phyloP scores from a whole-genome alignment of 1,140 invertebrate genomes.

The Eumeta japonica region DNA sequence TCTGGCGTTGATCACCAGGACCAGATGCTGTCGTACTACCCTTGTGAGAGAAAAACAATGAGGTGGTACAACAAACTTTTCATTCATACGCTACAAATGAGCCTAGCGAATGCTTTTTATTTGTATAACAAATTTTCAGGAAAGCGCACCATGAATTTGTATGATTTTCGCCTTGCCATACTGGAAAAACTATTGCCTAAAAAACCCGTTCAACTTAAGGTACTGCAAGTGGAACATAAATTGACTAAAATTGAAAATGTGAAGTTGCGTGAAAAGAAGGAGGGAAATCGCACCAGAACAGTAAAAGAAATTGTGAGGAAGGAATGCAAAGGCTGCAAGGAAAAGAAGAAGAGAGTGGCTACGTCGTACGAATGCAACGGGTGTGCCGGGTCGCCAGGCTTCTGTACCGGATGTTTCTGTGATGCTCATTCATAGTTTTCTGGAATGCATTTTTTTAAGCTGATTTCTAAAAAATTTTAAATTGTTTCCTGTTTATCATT shows the following conservation, averaged over 20 bases:
- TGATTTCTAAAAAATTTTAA: too few species aligned
- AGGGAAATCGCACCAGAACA: background rate
- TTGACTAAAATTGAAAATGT: background rate
- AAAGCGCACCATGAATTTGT: too few species aligned
- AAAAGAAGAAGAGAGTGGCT: background rate
- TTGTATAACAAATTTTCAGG: too few species aligned
- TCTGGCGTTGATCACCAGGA: conserved; percentile 25
- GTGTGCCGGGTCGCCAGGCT: background rate
- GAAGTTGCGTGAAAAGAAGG: background rate
- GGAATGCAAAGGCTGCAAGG: background rate
- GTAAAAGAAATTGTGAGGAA: background rate
- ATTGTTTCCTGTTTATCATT: too few species aligned
- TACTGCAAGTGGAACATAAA: too few species aligned
- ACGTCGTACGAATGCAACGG: background rate
- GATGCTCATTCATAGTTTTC: conserved; percentile 1
- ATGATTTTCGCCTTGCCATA: too few species aligned
- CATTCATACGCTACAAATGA: conserved; percentile 18
- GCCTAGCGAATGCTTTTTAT: too few species aligned
- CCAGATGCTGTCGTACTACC: conserved; percentile 30
- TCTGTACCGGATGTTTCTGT: background rate
- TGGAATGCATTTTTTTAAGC: too few species aligned
- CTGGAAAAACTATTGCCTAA: too few species aligned
- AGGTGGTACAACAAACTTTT: conserved; percentile 29
- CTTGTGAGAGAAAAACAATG: conserved; percentile 24
- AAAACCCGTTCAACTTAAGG: too few species aligned